phyloP scores from a whole-genome alignment of 2,797 vertebrate species.

The Gallinago solitaria region DNA sequence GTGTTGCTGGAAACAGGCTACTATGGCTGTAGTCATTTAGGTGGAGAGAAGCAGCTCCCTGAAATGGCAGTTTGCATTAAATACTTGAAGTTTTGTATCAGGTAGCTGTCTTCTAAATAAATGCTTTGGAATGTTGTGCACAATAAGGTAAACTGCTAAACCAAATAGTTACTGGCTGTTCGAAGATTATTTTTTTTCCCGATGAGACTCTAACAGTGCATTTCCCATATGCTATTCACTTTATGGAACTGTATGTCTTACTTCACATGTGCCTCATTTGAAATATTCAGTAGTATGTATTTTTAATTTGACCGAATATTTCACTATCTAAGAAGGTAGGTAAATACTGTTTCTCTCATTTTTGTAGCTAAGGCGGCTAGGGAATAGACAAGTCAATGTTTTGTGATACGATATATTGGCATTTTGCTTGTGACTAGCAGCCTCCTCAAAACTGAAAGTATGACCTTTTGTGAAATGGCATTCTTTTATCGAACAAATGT shows the following conservation, averaged over 20 bases:
- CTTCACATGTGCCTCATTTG: not conserved
- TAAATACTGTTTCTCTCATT: conserved; percentile 1
- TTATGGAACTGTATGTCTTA: not conserved
- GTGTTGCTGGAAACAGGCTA: not conserved
- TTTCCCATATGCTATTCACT: not conserved
- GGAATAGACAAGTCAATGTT: conserved; percentile 23
- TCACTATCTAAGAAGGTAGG: not conserved
- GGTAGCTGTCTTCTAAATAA: not conserved
- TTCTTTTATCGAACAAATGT: conserved; percentile 51
- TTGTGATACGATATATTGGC: conserved; percentile 13
- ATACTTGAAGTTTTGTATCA: not conserved
- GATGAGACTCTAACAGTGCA: not conserved
- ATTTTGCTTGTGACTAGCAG: conserved; percentile 46
- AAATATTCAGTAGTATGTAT: not conserved
- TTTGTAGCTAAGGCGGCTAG: not conserved
- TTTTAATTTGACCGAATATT: conserved; percentile 8
- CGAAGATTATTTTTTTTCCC: not conserved
- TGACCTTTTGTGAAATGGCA: conserved; percentile 55
- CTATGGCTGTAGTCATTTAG: not conserved
- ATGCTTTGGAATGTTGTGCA: not conserved
- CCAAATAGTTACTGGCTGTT: not conserved
- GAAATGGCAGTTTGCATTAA: not conserved
- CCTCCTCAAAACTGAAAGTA: conserved; percentile 38
- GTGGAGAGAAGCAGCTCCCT: not conserved
- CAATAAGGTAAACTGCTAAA: not conserved